Evolutionary conservation across 2,888 invertebrate genomes (phyloP).

Genomic region (Amiota mariae): DNA sequence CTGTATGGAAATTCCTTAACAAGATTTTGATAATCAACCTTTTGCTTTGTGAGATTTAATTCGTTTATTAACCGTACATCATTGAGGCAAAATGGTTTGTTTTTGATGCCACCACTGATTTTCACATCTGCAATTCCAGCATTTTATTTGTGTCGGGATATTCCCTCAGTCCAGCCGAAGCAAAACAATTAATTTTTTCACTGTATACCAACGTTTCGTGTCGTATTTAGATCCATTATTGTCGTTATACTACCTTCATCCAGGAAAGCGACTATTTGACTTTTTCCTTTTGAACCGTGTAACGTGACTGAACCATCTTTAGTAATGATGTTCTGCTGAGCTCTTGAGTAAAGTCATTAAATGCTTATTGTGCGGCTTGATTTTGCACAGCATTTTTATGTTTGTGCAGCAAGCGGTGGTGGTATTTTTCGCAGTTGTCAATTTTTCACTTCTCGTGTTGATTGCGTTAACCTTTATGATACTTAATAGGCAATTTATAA

Average conservation of each 20-base stretch:
- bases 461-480: conserved; percentile 26
- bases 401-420: conserved; percentile 11
- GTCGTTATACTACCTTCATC: conserved; percentile 29
- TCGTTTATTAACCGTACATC: conserved; percentile 7
- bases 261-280: conserved; percentile 16
- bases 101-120: conserved; percentile 27
- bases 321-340: conserved; percentile 18
- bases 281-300: conserved; percentile 25
- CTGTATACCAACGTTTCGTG: conserved; percentile 2
- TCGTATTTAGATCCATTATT: conserved; percentile 19
- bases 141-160: conserved; percentile 28
- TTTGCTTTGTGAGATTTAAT: conserved; percentile 2
- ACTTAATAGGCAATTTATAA: too few species aligned
- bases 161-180: conserved; percentile 31
- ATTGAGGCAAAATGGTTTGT: not conserved
- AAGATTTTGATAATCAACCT: conserved; percentile 12
- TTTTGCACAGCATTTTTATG: not conserved
- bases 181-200: conserved; percentile 26
- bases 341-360: conserved; percentile 12
- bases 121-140: conserved; percentile 9
- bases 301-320: conserved; percentile 29
- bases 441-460: conserved; percentile 26
- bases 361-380: not conserved
- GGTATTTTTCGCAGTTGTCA: conserved; percentile 28
- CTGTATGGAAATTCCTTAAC: conserved; percentile 18